These are phyloP conservation scores for Eremophila alpestris DNA, from an alignment of 2,797 vertebrate species.

Conservation along the genomic window DNA sequence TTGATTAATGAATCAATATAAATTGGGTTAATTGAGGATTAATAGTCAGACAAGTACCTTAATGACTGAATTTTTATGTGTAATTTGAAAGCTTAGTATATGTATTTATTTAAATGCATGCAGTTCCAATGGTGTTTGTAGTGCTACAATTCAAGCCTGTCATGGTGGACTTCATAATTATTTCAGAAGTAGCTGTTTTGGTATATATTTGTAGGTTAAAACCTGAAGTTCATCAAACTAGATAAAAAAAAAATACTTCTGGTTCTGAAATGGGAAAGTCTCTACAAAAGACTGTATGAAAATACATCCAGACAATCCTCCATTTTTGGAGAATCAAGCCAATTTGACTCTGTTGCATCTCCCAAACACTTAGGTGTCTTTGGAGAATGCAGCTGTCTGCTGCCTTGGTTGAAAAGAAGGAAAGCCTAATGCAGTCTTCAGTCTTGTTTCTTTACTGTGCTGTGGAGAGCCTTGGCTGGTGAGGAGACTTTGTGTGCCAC, in stretches of 20 bases:
- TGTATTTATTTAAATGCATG: neutral
- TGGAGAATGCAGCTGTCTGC: neutral
- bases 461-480: neutral
- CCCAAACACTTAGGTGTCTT: neutral
- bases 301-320: neutral
- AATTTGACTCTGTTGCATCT: neutral
- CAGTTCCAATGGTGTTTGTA: neutral
- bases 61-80: neutral
- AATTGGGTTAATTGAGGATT: neutral
- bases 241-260: neutral
- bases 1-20: neutral
- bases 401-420: neutral
- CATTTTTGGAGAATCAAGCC: neutral
- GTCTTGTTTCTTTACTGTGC: neutral
- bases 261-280: neutral
- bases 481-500: neutral
- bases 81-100: neutral
- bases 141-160: neutral
- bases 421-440: neutral
- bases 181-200: neutral
- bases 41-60: neutral
- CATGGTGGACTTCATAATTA: neutral
- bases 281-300: rapidly evolving
- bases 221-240: neutral
- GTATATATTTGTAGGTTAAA: neutral